Conservation (phyloP, 2,113 vertebrate species). For the Lanius ludovicianus region DNA sequence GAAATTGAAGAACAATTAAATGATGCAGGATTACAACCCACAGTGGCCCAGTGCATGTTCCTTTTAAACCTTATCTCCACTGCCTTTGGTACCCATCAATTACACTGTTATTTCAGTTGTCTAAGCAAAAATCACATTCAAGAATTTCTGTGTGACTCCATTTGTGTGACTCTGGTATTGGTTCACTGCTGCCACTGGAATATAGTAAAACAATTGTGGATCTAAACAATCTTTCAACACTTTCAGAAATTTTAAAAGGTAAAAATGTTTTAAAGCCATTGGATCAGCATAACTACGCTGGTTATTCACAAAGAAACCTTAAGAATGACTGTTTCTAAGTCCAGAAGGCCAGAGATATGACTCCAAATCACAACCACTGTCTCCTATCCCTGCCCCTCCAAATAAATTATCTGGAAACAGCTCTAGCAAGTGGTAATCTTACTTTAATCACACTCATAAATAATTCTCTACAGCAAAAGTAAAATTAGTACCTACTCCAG, state of each 20-base stretch:
- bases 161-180: background rate
- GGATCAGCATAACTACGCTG: background rate
- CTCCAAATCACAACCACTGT: background rate
- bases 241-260: background rate
- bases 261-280: background rate
- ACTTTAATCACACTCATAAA: background rate
- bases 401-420: background rate
- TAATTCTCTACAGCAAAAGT: background rate
- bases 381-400: accelerated
- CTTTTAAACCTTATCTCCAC: background rate
- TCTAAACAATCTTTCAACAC: background rate
- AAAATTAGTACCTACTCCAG: constrained; percentile 80
- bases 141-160: background rate
- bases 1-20: background rate
- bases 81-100: background rate
- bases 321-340: background rate
- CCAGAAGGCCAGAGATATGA: background rate
- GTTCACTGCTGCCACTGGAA: background rate
- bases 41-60: background rate
- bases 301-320: background rate
- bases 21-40: background rate
- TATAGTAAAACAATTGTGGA: background rate
- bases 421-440: background rate
- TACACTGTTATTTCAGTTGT: background rate
- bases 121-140: background rate